Evolutionary conservation across 2,113 vertebrate genomes (phyloP).

Genomic region (Cinclus mexicanus): DNA sequence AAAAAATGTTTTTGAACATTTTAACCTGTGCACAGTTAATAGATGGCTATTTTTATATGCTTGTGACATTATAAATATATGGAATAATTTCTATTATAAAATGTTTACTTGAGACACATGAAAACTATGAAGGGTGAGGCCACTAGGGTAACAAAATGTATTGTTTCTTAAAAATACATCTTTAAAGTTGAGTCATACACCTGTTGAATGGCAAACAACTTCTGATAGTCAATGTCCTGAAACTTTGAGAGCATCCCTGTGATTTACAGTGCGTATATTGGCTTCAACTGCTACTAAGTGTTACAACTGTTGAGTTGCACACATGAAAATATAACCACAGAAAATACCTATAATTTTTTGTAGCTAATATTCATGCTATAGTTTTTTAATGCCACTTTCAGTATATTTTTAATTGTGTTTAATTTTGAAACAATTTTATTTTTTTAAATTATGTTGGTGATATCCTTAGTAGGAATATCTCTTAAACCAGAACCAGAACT

Average conservation of each 20-base stretch:
- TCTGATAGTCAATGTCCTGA: background rate
- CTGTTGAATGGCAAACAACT: background rate
- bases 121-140: background rate
- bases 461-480: background rate
- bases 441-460: background rate
- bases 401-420: background rate
- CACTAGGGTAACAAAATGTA: background rate
- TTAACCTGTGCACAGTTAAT: background rate
- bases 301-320: background rate
- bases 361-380: background rate
- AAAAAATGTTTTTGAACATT: conserved; percentile 13
- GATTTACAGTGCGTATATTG: background rate
- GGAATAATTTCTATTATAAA: conserved; percentile 16
- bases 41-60: conserved; percentile 39
- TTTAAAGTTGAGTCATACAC: background rate
- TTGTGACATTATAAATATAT: background rate
- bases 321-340: background rate
- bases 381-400: background rate
- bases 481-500: background rate
- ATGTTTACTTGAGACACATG: background rate
- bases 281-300: background rate
- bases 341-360: background rate
- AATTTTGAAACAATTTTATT: background rate
- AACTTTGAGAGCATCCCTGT: background rate
- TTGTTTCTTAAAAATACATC: background rate